Evolutionary conservation across 2,113 vertebrate genomes (phyloP).

Genomic region (Zosterops lateralis): DNA sequence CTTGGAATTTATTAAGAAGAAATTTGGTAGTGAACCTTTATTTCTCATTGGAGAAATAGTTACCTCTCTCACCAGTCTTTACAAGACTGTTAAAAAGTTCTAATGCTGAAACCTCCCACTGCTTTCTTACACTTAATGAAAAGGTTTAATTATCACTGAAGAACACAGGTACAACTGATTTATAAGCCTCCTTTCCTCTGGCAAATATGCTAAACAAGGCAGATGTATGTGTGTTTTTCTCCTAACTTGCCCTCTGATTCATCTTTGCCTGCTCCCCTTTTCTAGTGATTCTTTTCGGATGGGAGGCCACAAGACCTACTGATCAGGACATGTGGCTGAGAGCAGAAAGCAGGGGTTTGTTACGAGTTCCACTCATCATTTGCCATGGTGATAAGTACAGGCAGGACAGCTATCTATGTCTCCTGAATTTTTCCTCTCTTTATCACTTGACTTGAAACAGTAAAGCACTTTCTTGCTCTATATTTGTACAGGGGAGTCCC

Average conservation of each 20-base stretch:
- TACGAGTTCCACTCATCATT: neutral
- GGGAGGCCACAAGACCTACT: neutral
- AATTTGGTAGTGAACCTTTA: neutral
- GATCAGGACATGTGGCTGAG: neutral
- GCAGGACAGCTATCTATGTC: neutral
- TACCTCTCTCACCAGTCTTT: neutral
- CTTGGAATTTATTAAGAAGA: neutral
- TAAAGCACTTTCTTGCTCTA: neutral
- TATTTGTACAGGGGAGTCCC: neutral
- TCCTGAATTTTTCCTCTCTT: neutral
- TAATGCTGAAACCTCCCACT: neutral
- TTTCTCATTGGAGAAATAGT: neutral
- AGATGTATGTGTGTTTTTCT: accelerated
- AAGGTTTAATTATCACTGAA: neutral
- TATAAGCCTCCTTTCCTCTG: neutral
- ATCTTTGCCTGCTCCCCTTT: neutral
- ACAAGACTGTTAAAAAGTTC: neutral
- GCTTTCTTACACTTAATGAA: neutral
- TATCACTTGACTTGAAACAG: neutral
- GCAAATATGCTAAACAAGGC: neutral
- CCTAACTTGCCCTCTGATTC: neutral
- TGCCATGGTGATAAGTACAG: neutral
- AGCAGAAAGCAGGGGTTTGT: neutral
- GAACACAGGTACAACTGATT: neutral
- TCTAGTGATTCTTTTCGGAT: neutral